Percentiles rank a stretch among this genome's conserved stretches.
Evolutionary conservation across 2,888 invertebrate species (phyloP).

Genomic region (Argyresthia albistria): DNA sequence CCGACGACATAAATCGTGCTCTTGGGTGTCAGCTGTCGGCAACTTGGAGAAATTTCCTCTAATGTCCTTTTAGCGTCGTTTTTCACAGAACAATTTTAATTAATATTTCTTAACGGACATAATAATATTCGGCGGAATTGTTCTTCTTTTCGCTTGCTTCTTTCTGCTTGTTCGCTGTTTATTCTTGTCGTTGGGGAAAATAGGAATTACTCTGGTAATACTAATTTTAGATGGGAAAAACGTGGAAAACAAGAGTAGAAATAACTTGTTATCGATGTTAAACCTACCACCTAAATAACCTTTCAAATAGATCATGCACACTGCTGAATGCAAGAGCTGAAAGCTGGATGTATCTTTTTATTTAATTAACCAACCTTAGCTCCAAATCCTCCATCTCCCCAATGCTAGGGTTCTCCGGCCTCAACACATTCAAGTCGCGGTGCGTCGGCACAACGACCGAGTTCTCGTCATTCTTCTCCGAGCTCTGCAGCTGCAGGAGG

Average conservation of each 20-base stretch:
- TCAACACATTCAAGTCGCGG: constrained; percentile 64
- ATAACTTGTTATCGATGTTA: no score
- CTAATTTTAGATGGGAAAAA: no score
- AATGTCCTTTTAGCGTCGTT: constrained; percentile 62
- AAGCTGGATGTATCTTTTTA: constrained; percentile 8
- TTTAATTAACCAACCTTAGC: constrained; percentile 53
- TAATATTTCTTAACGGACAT: constrained; percentile 53
- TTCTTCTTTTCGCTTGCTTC: constrained; percentile 1
- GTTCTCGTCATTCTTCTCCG: constrained; percentile 66
- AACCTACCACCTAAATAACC: no score
- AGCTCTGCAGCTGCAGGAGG: constrained; percentile 57
- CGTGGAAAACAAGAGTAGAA: no score
- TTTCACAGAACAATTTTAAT: constrained; percentile 61
- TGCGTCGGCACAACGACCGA: constrained; percentile 60
- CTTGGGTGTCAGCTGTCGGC: constrained; percentile 65
- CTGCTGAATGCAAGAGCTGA: no score
- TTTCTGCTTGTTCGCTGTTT: neutral
- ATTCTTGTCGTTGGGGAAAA: no score
- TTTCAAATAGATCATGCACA: no score
- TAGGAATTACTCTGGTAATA: no score
- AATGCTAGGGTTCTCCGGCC: constrained; percentile 78
- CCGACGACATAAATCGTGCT: constrained; percentile 60
- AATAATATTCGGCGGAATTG: constrained; percentile 12
- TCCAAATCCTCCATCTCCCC: constrained; percentile 77
- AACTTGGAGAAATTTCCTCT: constrained; percentile 61